Base-by-base conservation (phyloP, 2,888 invertebrate species). In the Amphipoea lucens region DNA sequence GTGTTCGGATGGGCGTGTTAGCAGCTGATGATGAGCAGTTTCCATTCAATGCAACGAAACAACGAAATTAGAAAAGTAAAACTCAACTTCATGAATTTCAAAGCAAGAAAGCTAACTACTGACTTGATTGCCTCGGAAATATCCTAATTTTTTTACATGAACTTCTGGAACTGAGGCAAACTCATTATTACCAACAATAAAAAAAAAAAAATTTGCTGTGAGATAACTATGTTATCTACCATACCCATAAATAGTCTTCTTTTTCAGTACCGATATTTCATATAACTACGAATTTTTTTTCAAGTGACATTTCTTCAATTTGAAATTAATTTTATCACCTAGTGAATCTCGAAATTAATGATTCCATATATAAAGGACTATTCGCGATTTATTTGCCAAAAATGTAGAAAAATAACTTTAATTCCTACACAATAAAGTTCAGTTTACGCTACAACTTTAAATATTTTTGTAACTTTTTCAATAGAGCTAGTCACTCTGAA, bases 1-100 rank as follows among this genome's bases (percentile, higher is more conserved):
- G 85, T 85, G 78, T 87, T 89, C 69, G 75, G 77, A 79, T 85
- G 73, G 36, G 77, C 78, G 74, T 82, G 66, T 79, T 48, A 78
- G 80, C 81, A 81, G 82, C 88, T 86, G 90, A 88, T 84, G 17
- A 74, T 84, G 57, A 77, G 48, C 20, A 1, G 12, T 23, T 14
- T 62, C 23, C 5, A 70, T 29, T 36, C 6, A 80, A 60, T 57
- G 60, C 70, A 86, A 86, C 73, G 75, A 76, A 86, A 81, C 86
- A 86, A 76, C 75, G 73, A 78, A 82, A 76, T 57, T 4, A 11
- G n/a, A 36, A 66, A 57, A 45, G 6, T 48, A 12, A 17, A 57
- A 29, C 0, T 17, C 14, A 40, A 48, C 14, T 77, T 29, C 0
- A 51, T 6, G 4, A 74, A 36, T 36, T 73, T 51, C 5, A 29